Evolutionary conservation across 2,797 vertebrate genomes (phyloP).

Genomic region (Acropternis orthonyx): DNA sequence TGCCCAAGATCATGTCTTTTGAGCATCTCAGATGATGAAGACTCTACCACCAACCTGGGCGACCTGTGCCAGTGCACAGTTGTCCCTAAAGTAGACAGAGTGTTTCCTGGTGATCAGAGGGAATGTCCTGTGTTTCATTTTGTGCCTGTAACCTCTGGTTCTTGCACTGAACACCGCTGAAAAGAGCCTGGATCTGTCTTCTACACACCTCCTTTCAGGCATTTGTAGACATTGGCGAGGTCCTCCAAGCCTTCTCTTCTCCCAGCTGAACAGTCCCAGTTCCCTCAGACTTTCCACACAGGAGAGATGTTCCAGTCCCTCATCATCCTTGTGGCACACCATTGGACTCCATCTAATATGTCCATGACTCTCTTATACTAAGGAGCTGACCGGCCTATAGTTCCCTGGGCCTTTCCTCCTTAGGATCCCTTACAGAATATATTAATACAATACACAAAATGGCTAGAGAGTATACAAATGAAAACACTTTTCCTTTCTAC

Average conservation of each 20-base stretch:
- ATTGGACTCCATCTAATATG: background rate
- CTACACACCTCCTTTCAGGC: background rate
- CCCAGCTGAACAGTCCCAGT: background rate
- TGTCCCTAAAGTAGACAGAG: background rate
- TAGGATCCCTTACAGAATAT: background rate
- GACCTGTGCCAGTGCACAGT: background rate
- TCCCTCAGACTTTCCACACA: background rate
- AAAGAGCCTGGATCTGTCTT: background rate
- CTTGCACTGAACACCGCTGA: background rate
- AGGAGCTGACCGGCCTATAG: accelerated
- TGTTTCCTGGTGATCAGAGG: background rate
- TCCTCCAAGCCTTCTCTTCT: background rate
- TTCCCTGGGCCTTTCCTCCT: background rate
- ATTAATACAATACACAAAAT: background rate
- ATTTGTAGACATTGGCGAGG: background rate
- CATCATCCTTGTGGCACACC: background rate
- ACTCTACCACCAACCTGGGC: background rate
- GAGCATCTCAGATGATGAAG: background rate
- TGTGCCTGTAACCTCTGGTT: background rate
- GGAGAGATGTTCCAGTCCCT: background rate
- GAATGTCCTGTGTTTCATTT: background rate
- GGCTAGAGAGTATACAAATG: background rate
- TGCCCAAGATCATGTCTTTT: background rate
- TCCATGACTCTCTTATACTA: background rate
- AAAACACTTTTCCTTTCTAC: background rate